These are phyloP conservation scores for Cyphomyrmex costatus DNA, from an alignment of 1,140 invertebrate genomes.

Conservation along the genomic window DNA sequence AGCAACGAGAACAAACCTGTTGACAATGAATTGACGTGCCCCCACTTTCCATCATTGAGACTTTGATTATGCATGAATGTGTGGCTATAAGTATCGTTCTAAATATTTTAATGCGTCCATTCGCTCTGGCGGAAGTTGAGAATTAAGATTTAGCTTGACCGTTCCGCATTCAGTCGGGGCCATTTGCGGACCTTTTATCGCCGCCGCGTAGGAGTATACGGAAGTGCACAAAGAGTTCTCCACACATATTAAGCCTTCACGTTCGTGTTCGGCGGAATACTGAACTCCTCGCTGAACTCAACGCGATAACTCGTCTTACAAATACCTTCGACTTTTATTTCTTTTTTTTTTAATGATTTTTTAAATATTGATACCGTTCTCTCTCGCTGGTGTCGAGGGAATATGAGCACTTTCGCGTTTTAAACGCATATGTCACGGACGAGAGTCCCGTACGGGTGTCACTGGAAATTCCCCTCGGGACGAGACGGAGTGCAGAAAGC, in stretches of 20 bases:
- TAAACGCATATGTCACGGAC: slow-evolving; percentile 39
- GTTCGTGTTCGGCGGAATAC: not conserved
- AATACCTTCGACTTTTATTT: not conserved
- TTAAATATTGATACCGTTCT: not conserved
- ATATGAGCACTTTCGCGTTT: slow-evolving; percentile 39
- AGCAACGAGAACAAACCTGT: no score
- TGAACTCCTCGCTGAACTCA: not conserved
- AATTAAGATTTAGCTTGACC: slow-evolving; percentile 51
- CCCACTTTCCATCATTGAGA: not conserved
- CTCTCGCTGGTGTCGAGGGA: not conserved
- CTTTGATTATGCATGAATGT: slow-evolving; percentile 2
- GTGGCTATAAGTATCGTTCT: slow-evolving; percentile 3
- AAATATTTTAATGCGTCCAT: slow-evolving; percentile 10
- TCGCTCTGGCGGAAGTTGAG: slow-evolving; percentile 34
- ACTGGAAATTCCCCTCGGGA: slow-evolving; percentile 37
- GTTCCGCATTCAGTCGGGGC: slow-evolving; percentile 20
- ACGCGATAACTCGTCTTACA: slow-evolving; percentile 25
- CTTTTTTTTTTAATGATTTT: not conserved
- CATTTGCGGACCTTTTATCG: slow-evolving; percentile 39
- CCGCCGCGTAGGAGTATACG: slow-evolving; percentile 35
- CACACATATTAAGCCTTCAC: slow-evolving; percentile 10
- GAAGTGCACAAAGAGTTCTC: slow-evolving; percentile 28
- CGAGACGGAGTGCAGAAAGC: slow-evolving; percentile 9
- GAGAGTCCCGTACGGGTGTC: not conserved
- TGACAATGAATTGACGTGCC: not conserved